Base-by-base conservation (phyloP, 1,140 invertebrate species). In the Papilio glaucus region DNA sequence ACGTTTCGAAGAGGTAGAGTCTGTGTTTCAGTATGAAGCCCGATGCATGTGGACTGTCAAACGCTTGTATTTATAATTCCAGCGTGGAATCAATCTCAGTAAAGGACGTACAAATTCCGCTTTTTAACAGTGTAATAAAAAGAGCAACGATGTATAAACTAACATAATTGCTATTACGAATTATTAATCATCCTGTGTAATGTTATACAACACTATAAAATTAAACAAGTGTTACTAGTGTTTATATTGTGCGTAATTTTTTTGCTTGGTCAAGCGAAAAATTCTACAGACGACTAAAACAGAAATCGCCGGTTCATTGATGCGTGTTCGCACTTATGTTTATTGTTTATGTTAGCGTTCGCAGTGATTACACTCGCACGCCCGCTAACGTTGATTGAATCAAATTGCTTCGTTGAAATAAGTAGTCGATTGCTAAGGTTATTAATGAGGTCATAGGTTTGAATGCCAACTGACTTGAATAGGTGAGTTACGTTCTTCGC, bases 201-300 rank as follows among this genome's bases (percentile, higher is more conserved):
- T 57, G 49, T 57, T 57, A 57, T 57, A 24, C 10, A 57, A 24
- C 49, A 24, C 18, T 24, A 41, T 21, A 12, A 21, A 63, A 63
- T 39, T 38, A 38, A 65, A 38, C 33, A 38, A 38, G 37, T 65
- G 62, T 37, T 33, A 38, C 18, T 38, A 63, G 61, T 39, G 18
- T 65, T 57, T 65, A 61, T 63, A 65, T 39, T 65, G 21, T 39
- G 38, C 15, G 37, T 65, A 63, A 39, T 24, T 24, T 38, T 65
- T 65, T 65, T 39, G 62, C 62, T 65, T 65, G 37, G 15, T 39
- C 62, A 65, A 65, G 62, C 62, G 62, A 65, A 41, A 65, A 65
- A 65, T 41, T 65, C 9, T 39, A 6, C 62, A 65, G 38, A 21
- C 38, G 13, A 6, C 60, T 39, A 65, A 65, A 21, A 38, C 38